Percentiles rank a stretch among this genome's conserved stretches.
phyloP scores from a whole-genome alignment of 2,113 vertebrate species.

The Syngnathus floridae region DNA sequence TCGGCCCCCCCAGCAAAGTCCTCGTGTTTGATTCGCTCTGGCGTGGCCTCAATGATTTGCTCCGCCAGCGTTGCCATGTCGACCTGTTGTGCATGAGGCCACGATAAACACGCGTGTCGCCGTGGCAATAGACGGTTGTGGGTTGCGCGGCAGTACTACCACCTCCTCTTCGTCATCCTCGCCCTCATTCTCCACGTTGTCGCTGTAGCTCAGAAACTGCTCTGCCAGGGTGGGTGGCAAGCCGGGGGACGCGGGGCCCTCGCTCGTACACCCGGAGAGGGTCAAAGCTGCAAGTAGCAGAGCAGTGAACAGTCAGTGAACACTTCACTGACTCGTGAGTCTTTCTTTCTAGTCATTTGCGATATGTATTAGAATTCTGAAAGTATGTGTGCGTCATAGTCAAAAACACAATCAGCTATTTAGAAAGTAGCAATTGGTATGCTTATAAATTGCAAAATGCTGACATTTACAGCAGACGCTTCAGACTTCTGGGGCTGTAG shows the following conservation, averaged over 20 bases:
- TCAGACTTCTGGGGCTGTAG: no score
- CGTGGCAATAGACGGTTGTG: not conserved
- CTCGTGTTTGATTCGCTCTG: constrained; percentile 84
- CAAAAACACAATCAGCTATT: not conserved
- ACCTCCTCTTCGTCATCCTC: constrained; percentile 63
- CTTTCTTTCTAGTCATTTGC: not conserved
- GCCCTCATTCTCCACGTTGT: constrained; percentile 71
- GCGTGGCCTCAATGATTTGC: constrained; percentile 89
- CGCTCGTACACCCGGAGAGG: constrained; percentile 72
- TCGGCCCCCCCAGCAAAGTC: constrained; percentile 72
- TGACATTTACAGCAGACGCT: no score
- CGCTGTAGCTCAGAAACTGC: constrained; percentile 65
- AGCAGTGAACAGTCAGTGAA: not conserved
- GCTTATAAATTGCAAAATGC: no score
- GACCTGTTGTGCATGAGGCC: constrained; percentile 63
- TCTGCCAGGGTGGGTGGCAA: constrained; percentile 43
- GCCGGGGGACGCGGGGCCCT: constrained; percentile 6
- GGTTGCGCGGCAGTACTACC: constrained; percentile 69
- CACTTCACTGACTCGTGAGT: not conserved
- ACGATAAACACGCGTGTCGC: not conserved
- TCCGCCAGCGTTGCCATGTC: constrained; percentile 85
- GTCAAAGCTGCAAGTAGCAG: constrained; percentile 14
- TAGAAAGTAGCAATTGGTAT: not conserved
- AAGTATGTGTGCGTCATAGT: not conserved
- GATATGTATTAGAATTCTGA: not conserved